A percentile compares a stretch with the other conserved stretches of the same genome.
phyloP scores from a whole-genome alignment of 2,888 invertebrate genomes.

The Clanis bilineata region DNA sequence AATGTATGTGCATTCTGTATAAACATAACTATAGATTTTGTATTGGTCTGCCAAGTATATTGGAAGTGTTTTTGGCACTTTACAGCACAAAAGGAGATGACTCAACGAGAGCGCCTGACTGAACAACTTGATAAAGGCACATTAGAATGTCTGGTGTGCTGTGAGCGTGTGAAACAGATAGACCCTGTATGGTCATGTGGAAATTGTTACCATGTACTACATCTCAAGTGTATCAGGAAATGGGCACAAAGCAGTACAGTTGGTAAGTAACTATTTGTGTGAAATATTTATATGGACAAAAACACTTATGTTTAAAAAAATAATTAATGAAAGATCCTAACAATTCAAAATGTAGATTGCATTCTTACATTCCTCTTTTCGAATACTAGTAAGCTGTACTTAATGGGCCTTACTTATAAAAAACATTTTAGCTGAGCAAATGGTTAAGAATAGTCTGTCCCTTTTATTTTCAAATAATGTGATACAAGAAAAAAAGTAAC shows the following conservation, averaged over 20 bases:
- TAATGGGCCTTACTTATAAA: no score
- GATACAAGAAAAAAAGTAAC: no score
- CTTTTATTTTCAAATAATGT: no score
- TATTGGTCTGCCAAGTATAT: no score
- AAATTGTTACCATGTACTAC: slow-evolving; percentile 96
- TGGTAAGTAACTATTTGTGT: slow-evolving; percentile 61
- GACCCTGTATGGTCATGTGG: slow-evolving; percentile 95
- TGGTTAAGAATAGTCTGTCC: no score
- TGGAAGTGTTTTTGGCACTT: slow-evolving; percentile 13
- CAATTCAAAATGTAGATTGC: no score
- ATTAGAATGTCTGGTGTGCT: slow-evolving; percentile 97
- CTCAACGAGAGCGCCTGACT: slow-evolving; percentile 91
- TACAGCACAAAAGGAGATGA: slow-evolving; percentile 79
- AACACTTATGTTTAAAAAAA: not conserved
- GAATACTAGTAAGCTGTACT: no score
- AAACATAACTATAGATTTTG: no score
- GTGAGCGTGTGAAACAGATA: slow-evolving; percentile 90
- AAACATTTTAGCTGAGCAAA: no score
- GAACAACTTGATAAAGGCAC: slow-evolving; percentile 91
- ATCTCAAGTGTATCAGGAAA: slow-evolving; percentile 93
- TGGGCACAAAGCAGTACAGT: slow-evolving; percentile 94
- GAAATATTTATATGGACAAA: not conserved
- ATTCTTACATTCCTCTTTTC: no score
- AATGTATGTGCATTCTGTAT: no score
- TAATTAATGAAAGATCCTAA: no score